phyloP scores from a whole-genome alignment of 2,113 vertebrate species.

The Thalassoma bifasciatum region DNA sequence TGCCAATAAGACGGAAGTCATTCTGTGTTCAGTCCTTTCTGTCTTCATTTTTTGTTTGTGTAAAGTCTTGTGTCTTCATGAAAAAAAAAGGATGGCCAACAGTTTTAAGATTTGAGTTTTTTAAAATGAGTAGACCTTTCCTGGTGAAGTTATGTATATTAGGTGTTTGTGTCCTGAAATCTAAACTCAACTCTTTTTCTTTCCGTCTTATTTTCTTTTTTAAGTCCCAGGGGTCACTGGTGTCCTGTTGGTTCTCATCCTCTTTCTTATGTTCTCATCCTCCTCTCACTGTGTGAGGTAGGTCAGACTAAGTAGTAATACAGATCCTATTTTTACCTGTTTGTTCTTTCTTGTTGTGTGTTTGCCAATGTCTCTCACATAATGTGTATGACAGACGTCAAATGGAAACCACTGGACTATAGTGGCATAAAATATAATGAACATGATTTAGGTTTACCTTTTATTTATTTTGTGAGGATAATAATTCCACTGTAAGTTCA shows the following conservation, averaged over 20 bases:
- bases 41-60: neutral
- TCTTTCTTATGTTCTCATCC: slow-evolving; percentile 95
- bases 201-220: slow-evolving; percentile 19
- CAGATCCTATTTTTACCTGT: neutral
- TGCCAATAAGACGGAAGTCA: slow-evolving; percentile 25
- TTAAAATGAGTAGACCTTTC: neutral
- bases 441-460: too few relatives aligned
- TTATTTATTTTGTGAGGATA: too few relatives aligned
- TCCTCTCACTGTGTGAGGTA: slow-evolving; percentile 94
- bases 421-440: too few relatives aligned
- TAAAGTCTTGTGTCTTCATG: neutral
- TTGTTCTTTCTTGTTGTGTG: neutral
- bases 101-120: neutral
- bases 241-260: slow-evolving; percentile 91
- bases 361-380: neutral
- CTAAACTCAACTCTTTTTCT: slow-evolving; percentile 17
- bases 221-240: slow-evolving; percentile 95
- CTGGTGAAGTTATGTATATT: neutral
- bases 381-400: slow-evolving; percentile 8
- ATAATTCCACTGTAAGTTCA: too few relatives aligned
- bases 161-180: neutral
- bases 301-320: slow-evolving; percentile 24
- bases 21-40: neutral
- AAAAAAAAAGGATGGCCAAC: neutral
- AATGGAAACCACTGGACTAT: slow-evolving; percentile 21